Conservation (phyloP, 2,113 vertebrate genomes). For the Hipposideros armiger region DNA sequence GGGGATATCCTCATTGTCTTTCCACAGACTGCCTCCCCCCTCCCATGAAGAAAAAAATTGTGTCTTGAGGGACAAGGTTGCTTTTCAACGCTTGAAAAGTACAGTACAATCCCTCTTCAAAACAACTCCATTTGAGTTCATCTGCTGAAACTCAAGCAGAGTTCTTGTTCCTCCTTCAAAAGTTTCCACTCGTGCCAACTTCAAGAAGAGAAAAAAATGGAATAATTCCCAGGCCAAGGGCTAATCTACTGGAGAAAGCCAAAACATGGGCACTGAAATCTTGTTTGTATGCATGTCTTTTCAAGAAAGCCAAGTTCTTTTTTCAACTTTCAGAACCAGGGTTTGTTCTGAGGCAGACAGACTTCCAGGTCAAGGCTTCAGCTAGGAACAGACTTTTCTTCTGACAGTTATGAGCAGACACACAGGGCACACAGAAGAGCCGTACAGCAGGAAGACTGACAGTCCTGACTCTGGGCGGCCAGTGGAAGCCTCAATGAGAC, state of each 20-base stretch:
- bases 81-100: conserved; percentile 46
- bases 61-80: conserved; percentile 41
- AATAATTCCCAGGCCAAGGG: conserved; percentile 70
- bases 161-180: conserved; percentile 57
- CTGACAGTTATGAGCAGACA: conserved; percentile 47
- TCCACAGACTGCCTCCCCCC: background rate
- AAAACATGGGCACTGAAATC: conserved; percentile 54
- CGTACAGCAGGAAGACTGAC: conserved; percentile 1
- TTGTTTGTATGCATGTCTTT: conserved; percentile 47
- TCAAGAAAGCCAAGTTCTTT: conserved; percentile 62
- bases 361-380: conserved; percentile 63
- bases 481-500: background rate
- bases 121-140: conserved; percentile 31
- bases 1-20: background rate
- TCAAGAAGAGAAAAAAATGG: conserved; percentile 54
- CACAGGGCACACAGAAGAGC: background rate
- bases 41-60: background rate
- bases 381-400: background rate
- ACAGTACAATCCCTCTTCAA: background rate
- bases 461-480: background rate
- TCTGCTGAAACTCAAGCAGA: background rate
- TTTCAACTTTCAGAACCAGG: conserved; percentile 57
- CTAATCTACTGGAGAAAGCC: conserved; percentile 71
- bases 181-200: conserved; percentile 60
- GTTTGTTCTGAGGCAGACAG: conserved; percentile 62